Base-by-base conservation (phyloP, 2,888 invertebrate species). In the Germaria angustata region DNA sequence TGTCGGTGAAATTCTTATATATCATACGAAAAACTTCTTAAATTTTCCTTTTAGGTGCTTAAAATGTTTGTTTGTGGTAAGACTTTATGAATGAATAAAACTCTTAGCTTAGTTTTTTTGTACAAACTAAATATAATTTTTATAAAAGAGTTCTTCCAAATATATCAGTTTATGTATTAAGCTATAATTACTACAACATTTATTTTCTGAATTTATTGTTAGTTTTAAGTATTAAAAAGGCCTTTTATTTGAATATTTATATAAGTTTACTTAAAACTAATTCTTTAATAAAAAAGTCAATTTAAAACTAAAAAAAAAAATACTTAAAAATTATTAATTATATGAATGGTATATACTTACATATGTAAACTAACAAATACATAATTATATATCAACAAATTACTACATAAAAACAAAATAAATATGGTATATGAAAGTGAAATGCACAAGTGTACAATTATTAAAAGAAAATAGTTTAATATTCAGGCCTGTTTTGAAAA, bases 111-210 rank as follows among this genome's bases (percentile, higher is more conserved):
- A 13, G 15, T 3, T 13, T 32, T 32, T 53, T 53, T 53, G 53
- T 53, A 53, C 53, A 53, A 53, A 53, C 32, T 53, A 53, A 53
- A 53, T 53, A 44, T 55, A 59, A 69, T 46, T 63, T 65, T 69
- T 32, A 55, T 55, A 32, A 72, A 15, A 80, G 41, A 66, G 80
- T 76, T 81, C 80, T 76, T 81, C 71, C 76, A 81, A 66, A 39
- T 51, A 73, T 55, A 49, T 32, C 22, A 55, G 41, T 53, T 20
- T 57, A 39, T 36, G 15, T 32, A 34, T 44, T 65, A 13, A 53
- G 8, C 55, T 55, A 34, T 75, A 51, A 15, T 75, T 13, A 71
- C 57, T 71, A 8, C 36, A 55, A 55, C 34, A 24, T 13, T 59
- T 44, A 66, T 59, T 53, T 65, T 22, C 34, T 22, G 11, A 32